Evolutionary conservation across 1,140 invertebrate genomes (phyloP).

Genomic region (Eumeta japonica): DNA sequence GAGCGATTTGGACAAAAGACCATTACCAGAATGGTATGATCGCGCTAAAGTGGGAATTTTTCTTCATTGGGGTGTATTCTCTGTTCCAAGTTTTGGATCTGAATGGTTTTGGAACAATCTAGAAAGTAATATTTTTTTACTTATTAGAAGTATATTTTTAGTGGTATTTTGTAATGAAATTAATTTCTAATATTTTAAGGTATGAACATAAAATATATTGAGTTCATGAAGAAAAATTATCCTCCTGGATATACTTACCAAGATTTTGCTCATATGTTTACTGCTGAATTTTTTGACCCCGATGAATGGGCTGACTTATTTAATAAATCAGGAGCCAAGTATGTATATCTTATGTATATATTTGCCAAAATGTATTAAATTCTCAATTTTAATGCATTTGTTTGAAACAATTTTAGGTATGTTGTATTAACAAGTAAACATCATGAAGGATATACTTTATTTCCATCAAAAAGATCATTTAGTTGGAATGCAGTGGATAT

Average conservation of each 20-base stretch:
- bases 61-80: conserved; percentile 90
- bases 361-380: too few relatives aligned
- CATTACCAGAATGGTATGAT: conserved; percentile 86
- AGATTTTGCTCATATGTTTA: conserved; percentile 81
- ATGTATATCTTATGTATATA: conserved; percentile 18
- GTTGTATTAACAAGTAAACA: conserved; percentile 91
- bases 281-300: conserved; percentile 79
- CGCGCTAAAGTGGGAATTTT: conserved; percentile 90
- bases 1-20: conserved; percentile 80
- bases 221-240: conserved; percentile 77
- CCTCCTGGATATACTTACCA: conserved; percentile 81
- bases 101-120: conserved; percentile 89
- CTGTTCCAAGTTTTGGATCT: conserved; percentile 79
- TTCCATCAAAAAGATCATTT: conserved; percentile 82
- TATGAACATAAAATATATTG: conserved; percentile 19
- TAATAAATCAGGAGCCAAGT: conserved; percentile 75
- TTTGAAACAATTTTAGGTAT: conserved; percentile 60
- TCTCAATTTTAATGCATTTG: neutral
- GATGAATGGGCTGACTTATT: conserved; percentile 76
- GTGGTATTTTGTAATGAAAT: conserved; percentile 2
- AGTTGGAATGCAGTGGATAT: conserved; percentile 89
- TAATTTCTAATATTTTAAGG: conserved; percentile 16
- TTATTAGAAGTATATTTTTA: conserved; percentile 3
- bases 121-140: conserved; percentile 69
- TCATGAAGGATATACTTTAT: conserved; percentile 89